phyloP scores from a whole-genome alignment of 2,113 vertebrate genomes.

The Silurus glanis region DNA sequence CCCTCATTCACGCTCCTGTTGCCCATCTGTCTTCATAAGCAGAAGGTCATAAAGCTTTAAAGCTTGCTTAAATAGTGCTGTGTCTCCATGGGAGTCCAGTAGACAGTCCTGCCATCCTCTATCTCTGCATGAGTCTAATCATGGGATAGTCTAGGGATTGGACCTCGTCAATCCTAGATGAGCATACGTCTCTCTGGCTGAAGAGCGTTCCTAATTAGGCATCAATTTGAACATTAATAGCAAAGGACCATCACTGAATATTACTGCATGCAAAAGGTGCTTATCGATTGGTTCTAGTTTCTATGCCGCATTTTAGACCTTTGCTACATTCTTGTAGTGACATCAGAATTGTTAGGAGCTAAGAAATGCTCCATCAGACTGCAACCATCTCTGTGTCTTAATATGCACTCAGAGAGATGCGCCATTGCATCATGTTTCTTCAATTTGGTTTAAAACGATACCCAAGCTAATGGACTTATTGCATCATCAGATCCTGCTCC shows the following conservation, averaged over 20 bases:
- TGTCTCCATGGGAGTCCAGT: background rate
- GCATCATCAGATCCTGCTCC: background rate
- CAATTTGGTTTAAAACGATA: background rate
- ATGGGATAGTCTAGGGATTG: constrained; percentile 50
- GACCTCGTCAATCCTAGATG: constrained; percentile 38
- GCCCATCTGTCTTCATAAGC: constrained; percentile 62
- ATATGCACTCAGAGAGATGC: background rate
- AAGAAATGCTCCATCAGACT: background rate
- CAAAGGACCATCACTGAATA: background rate
- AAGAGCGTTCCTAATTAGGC: background rate
- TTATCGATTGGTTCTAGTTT: background rate
- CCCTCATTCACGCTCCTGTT: constrained; percentile 45
- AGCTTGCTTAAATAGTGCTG: constrained; percentile 29
- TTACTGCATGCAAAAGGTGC: background rate
- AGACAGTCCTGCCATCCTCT: constrained; percentile 9
- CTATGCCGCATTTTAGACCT: background rate
- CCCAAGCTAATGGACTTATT: background rate
- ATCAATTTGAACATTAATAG: background rate
- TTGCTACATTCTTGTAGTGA: background rate
- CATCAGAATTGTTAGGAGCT: background rate
- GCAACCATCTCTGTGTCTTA: background rate
- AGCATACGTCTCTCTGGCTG: background rate
- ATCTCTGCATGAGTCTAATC: constrained; percentile 49
- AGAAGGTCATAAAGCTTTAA: constrained; percentile 34
- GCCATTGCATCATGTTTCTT: background rate